Conservation (phyloP, 2,113 vertebrate species). For the Hypocryptadius cinnamomeus region DNA sequence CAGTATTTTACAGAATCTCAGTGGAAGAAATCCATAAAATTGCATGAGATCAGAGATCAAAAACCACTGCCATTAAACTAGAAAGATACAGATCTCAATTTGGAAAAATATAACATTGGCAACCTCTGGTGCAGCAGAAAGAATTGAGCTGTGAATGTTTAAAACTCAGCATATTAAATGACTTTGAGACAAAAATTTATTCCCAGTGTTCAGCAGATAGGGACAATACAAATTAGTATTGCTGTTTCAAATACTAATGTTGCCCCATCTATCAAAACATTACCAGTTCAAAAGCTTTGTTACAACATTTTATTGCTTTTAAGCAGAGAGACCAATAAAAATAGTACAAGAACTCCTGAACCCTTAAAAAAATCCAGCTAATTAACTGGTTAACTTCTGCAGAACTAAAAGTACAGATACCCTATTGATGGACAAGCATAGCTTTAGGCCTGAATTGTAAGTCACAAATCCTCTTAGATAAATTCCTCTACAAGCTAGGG, state of each 20-base stretch:
- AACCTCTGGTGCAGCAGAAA: background rate
- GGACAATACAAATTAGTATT: background rate
- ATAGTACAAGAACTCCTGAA: background rate
- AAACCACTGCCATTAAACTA: background rate
- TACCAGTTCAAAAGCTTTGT: background rate
- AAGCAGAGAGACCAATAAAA: background rate
- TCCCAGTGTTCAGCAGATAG: background rate
- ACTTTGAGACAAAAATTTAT: background rate
- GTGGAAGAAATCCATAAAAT: background rate
- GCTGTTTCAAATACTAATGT: background rate
- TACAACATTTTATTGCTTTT: background rate
- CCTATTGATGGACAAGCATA: conserved; percentile 21
- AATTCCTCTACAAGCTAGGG: conserved; percentile 23
- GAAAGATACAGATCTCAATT: background rate
- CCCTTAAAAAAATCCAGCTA: background rate
- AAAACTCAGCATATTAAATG: background rate
- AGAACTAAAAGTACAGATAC: background rate
- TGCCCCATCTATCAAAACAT: background rate
- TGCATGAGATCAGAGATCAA: background rate
- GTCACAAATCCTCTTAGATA: conserved; percentile 49
- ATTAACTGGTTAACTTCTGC: background rate
- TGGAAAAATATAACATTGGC: background rate
- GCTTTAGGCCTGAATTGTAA: conserved; percentile 43
- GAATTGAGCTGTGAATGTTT: background rate
- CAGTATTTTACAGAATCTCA: background rate